Percentiles rank a stretch among this genome's conserved stretches.
Evolutionary conservation across 2,113 vertebrate species (phyloP).

Genomic region (Cervus canadensis): DNA sequence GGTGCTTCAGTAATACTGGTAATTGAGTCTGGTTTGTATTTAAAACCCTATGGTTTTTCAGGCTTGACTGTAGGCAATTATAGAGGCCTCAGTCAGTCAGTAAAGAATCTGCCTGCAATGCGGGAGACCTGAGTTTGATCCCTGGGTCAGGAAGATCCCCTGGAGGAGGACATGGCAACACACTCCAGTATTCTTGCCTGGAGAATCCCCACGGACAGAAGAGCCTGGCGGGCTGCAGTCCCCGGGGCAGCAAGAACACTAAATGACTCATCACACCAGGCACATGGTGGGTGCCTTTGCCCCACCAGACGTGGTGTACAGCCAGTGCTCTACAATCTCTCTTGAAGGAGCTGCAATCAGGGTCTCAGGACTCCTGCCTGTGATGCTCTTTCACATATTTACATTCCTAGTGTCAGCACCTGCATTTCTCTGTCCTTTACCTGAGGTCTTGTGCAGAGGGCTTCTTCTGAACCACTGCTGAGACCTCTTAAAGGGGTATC

Average conservation of each 20-base stretch:
- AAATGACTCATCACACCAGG: no score
- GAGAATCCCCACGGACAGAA: no score
- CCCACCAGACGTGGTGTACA: no score
- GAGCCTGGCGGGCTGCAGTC: no score
- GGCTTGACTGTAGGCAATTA: background rate
- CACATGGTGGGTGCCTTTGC: background rate
- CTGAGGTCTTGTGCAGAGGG: background rate
- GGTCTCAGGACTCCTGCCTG: background rate
- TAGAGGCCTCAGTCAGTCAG: background rate
- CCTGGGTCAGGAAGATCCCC: no score
- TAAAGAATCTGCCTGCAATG: no score
- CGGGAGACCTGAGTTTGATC: no score
- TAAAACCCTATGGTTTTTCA: background rate
- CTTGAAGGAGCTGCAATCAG: background rate
- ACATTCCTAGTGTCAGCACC: background rate
- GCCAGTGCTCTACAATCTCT: background rate
- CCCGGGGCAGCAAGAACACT: no score
- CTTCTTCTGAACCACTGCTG: background rate
- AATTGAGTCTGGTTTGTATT: background rate
- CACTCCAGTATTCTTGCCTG: no score
- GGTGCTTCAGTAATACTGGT: background rate
- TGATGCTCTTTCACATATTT: background rate
- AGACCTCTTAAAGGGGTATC: background rate
- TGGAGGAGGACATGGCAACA: no score
- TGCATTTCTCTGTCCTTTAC: background rate